Percentiles rank a stretch among this genome's conserved stretches.
phyloP scores from a whole-genome alignment of 2,113 vertebrate genomes.

The Bubo scandiacus region DNA sequence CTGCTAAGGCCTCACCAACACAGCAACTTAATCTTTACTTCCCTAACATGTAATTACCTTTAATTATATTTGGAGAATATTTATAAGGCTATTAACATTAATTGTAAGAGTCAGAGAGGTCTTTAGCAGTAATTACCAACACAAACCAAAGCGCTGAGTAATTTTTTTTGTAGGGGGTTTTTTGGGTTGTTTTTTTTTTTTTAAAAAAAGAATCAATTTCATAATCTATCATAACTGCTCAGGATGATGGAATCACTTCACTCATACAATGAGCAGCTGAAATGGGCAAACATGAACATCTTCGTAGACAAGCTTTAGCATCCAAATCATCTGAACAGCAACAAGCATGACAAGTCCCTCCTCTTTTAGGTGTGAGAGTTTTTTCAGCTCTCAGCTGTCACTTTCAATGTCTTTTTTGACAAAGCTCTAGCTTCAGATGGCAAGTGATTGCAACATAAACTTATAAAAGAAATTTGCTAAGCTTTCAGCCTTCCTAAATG shows the following conservation, averaged over 20 bases:
- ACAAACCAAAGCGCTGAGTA: not conserved
- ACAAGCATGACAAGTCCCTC: not conserved
- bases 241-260: not conserved
- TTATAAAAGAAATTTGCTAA: not conserved
- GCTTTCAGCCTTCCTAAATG: not conserved
- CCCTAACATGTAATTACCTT: not conserved
- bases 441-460: not conserved
- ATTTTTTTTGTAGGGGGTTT: not conserved
- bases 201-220: not conserved
- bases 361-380: not conserved
- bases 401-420: not conserved
- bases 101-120: not conserved
- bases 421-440: not conserved
- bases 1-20: not conserved
- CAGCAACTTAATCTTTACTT: not conserved
- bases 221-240: not conserved
- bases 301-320: not conserved
- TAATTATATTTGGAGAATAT: slow-evolving; percentile 3
- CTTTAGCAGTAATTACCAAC: not conserved
- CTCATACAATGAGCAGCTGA: not conserved
- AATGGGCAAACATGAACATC: not conserved
- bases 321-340: not conserved
- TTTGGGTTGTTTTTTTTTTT: not conserved
- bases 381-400: not conserved
- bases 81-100: slow-evolving; percentile 25